A percentile compares a stretch with the other conserved stretches of the same genome.
Conservation (phyloP, 35 echinoderm and acorn worm genomes). For the Chiridota heheva region DNA sequence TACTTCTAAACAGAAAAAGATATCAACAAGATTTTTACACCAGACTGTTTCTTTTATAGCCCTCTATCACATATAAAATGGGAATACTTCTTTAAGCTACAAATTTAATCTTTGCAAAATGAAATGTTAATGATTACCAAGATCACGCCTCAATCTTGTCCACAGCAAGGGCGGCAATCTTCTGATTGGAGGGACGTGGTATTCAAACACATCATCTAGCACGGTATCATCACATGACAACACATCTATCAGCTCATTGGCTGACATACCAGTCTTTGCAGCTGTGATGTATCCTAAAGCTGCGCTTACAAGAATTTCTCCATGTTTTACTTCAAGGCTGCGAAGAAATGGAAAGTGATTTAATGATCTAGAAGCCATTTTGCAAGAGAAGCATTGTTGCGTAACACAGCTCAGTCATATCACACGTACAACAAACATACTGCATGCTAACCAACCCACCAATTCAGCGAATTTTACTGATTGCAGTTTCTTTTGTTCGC, state of each 20-base stretch:
- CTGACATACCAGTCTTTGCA: conserved; percentile 69
- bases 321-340: conserved; percentile 89
- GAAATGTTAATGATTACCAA: conserved; percentile 36
- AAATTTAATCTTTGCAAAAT: not conserved
- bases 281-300: conserved; percentile 88
- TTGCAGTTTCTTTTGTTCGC: no score
- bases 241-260: conserved; percentile 80
- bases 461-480: no score
- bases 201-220: conserved; percentile 80
- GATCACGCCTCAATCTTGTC: conserved; percentile 61
- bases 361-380: no score
- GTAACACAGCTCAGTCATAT: not conserved
- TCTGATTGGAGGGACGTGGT: conserved; percentile 78
- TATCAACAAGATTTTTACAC: no score
- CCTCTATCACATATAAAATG: not conserved
- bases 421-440: no score
- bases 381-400: no score
- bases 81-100: not conserved
- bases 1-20: no score
- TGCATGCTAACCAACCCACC: no score
- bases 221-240: conserved; percentile 87
- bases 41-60: no score
- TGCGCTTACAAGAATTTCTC: conserved; percentile 63
- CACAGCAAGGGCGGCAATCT: conserved; percentile 60
- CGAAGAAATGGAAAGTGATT: not conserved